Evolutionary conservation across 2,113 vertebrate species (phyloP).

Genomic region (Pseudonaja textilis): DNA sequence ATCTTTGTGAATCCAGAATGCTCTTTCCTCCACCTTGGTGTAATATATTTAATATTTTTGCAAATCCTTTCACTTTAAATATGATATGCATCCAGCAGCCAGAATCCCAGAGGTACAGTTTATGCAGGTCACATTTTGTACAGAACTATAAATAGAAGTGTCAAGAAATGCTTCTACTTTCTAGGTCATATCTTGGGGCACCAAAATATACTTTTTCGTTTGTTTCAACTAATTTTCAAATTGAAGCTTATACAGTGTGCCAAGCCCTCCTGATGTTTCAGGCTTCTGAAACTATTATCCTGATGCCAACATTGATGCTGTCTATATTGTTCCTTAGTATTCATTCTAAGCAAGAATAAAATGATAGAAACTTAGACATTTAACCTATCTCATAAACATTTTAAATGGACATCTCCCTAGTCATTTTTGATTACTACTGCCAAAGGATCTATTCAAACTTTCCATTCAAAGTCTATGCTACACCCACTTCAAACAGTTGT

Average conservation of each 20-base stretch:
- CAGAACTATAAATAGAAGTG: slow-evolving; percentile 37
- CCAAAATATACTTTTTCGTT: slow-evolving; percentile 2
- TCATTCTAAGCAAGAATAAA: not conserved
- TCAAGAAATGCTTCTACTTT: slow-evolving; percentile 29
- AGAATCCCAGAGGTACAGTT: not conserved
- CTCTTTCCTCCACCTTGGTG: slow-evolving; percentile 20
- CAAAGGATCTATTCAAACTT: not conserved
- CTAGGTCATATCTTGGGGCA: slow-evolving; percentile 11
- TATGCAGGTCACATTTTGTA: slow-evolving; percentile 6
- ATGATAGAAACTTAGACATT: not conserved
- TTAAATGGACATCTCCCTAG: not conserved
- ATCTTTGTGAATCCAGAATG: slow-evolving; percentile 16
- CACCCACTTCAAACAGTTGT: not conserved
- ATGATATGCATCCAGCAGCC: slow-evolving; percentile 20
- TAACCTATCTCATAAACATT: not conserved
- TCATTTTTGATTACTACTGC: not conserved
- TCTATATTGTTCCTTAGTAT: not conserved
- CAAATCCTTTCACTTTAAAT: slow-evolving; percentile 23
- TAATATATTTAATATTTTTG: not conserved
- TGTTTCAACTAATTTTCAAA: slow-evolving; percentile 2
- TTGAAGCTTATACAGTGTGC: not conserved
- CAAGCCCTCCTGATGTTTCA: not conserved
- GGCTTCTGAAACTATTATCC: not conserved
- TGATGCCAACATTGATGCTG: not conserved
- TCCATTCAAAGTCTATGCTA: not conserved